These are phyloP conservation scores for Microdon myrmicae DNA, from an alignment of 2,888 invertebrate species.

Conservation along the genomic window DNA sequence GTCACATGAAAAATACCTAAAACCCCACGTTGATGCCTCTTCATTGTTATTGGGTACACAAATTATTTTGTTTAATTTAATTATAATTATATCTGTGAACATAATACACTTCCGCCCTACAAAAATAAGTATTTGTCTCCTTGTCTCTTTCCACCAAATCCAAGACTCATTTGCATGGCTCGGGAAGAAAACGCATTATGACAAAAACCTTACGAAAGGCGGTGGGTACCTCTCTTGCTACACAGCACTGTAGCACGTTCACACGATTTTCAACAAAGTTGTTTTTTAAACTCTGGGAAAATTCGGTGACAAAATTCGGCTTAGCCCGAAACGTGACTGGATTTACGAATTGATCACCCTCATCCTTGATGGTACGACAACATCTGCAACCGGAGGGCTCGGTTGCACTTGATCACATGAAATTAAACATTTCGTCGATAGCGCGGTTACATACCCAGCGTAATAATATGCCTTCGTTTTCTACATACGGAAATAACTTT, in stretches of 20 bases:
- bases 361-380: constrained; percentile 18
- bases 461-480: constrained; percentile 30
- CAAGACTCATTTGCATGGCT: too few relatives aligned
- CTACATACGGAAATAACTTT: constrained; percentile 35
- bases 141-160: too few relatives aligned
- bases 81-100: too few relatives aligned
- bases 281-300: constrained; percentile 46
- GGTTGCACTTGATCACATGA: constrained; percentile 51
- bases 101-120: too few relatives aligned
- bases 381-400: constrained; percentile 48
- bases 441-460: constrained; percentile 34
- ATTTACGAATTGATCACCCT: constrained; percentile 11
- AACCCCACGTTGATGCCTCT: too few relatives aligned
- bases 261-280: constrained; percentile 30
- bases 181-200: too few relatives aligned
- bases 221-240: constrained; percentile 5
- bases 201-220: too few relatives aligned
- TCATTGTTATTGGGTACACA: too few relatives aligned
- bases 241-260: constrained; percentile 12
- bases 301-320: constrained; percentile 51
- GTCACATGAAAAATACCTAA: too few relatives aligned
- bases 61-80: too few relatives aligned
- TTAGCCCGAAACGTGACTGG: constrained; percentile 42
- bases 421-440: constrained; percentile 42
- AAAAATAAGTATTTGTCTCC: too few relatives aligned